Base-by-base conservation (phyloP, 2,797 vertebrate species). In the Chiloscyllium punctatum region DNA sequence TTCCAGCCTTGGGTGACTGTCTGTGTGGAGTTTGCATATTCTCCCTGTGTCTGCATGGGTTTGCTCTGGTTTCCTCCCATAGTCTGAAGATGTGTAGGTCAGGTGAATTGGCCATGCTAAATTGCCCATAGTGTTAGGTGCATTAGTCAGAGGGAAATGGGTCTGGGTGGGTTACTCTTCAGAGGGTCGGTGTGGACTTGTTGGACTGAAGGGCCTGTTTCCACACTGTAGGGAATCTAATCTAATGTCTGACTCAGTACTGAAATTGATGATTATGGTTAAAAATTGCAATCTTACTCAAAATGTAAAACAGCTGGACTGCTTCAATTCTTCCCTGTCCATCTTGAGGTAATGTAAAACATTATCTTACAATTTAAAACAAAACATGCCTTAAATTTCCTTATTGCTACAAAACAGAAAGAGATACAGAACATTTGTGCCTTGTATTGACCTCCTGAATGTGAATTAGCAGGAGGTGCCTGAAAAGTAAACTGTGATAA, bases 281-380 rank as follows among this genome's bases (percentile, higher is more conserved):
- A 62, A n/a, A 92, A 92, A 69, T 92, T 92, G 62, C 42, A 92
- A 92, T 16, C 30, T 91, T 57, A n/a, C 5, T 91, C 27, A 91
- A 91, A 42, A 92, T 37, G 62, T 88, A 57, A 15, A 66, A 23
- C 42, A 0, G 42, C 42, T 48, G 42, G 42, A 48, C 42, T 48
- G 42, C 42, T 48, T 48, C 42, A 48, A 1, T 37, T 62, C 33
- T 66, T 18, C 51, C 13, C 27, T 13, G 25, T 7, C 57, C 7
- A 4, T 3, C 57, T 27, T 33, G 9, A 51, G 30, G 27, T 7
- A 16, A 62, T 15, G 30, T 53, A 62, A 62, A 25, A 84, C 42
- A 53, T 88, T 2, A n/a, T 33, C 18, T n/a, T 66, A 90, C 30
- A n/a, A 18, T 30, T 84, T n/a, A 16, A 90, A 86, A 86, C 7